These are phyloP conservation scores for Argentina silus DNA, from an alignment of 2,797 vertebrate species.

Conservation along the genomic window DNA sequence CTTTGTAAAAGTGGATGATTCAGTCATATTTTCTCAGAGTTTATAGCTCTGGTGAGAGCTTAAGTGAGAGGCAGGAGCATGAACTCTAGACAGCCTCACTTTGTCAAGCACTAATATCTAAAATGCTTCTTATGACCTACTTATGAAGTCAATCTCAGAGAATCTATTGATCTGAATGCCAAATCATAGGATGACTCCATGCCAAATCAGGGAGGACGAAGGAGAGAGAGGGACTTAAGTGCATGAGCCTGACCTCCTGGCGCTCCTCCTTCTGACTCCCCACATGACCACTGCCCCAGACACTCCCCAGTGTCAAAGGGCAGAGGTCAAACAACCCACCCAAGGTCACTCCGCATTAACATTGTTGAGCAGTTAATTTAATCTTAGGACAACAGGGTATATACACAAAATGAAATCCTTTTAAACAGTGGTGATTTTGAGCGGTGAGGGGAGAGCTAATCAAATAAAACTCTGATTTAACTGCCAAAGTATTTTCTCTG, in stretches of 20 bases:
- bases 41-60: conserved; percentile 54
- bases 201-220: conserved; percentile 42
- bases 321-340: conserved; percentile 78
- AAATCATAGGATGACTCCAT: conserved; percentile 59
- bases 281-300: conserved; percentile 81
- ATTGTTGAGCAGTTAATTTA: conserved; percentile 83
- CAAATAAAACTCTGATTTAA: conserved; percentile 68
- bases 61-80: conserved; percentile 52
- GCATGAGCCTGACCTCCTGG: conserved; percentile 83
- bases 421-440: conserved; percentile 56
- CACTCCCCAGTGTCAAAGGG: conserved; percentile 76
- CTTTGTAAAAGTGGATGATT: conserved; percentile 42
- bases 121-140: conserved; percentile 77
- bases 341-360: conserved; percentile 84
- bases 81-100: conserved; percentile 70
- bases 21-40: conserved; percentile 43
- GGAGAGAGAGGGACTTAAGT: conserved; percentile 71
- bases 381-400: conserved; percentile 71
- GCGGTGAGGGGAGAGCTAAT: conserved; percentile 50
- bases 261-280: conserved; percentile 76
- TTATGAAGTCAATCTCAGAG: conserved; percentile 73
- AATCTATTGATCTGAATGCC: conserved; percentile 72
- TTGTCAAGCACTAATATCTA: conserved; percentile 70
- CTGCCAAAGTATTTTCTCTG: conserved; percentile 72
- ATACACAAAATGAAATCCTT: conserved; percentile 61